Base-by-base conservation (phyloP, 2,113 vertebrate species). In the Poeciliopsis prolifica region DNA sequence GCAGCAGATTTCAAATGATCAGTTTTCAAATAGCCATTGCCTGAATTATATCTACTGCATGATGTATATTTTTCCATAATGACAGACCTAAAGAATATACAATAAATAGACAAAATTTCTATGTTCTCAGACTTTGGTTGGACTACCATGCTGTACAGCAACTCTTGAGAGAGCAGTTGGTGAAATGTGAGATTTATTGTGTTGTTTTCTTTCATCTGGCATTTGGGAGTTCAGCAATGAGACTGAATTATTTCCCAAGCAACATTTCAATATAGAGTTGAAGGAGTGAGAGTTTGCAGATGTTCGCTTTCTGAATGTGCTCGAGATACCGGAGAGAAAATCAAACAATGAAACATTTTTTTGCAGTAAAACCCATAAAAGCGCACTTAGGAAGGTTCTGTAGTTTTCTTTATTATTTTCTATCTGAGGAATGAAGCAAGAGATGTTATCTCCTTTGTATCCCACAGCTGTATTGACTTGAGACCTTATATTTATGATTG, bases 171-270 rank as follows among this genome's bases (percentile, higher is more conserved):
- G 84, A 86, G 72, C 63, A 84, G 86, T 62, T 75, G 73, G 79
- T 30, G 68, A 86, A 79, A 85, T 78, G 78, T 64, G 33, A 88
- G 77, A 85, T 88, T 89, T 86, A 80, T 86, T 84, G 77, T 10
- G 75, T 84, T 84, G 83, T 87, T 88, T 90, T 86, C 72, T 85
- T 86, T 83, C 82, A 87, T 81, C 85, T 78, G 87, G 84, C 88
- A 89, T 68, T 17, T 73, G 87, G 91, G 87, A 89, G 89, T 88
- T 87, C 76, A 82, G 80, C 72, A 65, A 81, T 70, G 13, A 82
- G 70, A 62, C 86, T 80, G 74, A 86, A 85, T 85, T 83, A 81
- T 83, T 91, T 89, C 83, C 81, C 85, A 83, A 88, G 88, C 82
- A 86, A 72, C 42, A 35, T 91, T 86, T 87, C 76, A 83, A 42